Conservation (phyloP, 53 echinoderm and acorn worm species). For the Holothuria leucospilota region DNA sequence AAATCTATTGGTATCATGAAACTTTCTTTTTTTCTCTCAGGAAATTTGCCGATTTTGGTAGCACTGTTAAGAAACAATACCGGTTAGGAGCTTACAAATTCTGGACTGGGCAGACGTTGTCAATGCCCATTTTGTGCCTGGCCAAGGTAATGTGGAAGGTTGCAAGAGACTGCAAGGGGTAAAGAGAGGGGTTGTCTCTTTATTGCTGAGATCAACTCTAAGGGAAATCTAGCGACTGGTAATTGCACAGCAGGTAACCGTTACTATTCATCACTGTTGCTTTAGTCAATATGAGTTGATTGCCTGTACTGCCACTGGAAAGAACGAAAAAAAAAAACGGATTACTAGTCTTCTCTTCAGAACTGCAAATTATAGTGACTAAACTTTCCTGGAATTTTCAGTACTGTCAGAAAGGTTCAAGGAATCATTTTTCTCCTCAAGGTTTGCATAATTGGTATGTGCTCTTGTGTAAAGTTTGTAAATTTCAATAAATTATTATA, state of each 20-base stretch:
- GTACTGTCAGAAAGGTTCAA: too few species aligned
- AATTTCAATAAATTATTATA: too few species aligned
- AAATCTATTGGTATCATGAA: neutral
- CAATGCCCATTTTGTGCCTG: slow-evolving; percentile 93
- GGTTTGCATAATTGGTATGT: too few species aligned
- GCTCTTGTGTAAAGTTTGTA: too few species aligned
- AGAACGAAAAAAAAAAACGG: too few species aligned
- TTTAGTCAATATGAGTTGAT: too few species aligned
- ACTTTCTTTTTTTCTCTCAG: slow-evolving; percentile 17
- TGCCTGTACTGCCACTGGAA: too few species aligned
- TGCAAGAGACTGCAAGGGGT: slow-evolving; percentile 84
- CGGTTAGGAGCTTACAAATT: slow-evolving; percentile 82
- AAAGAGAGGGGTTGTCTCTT: slow-evolving; percentile 88
- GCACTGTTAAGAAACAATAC: slow-evolving; percentile 97
- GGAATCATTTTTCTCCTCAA: too few species aligned
- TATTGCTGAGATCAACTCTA: slow-evolving; percentile 94
- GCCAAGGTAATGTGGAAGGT: slow-evolving; percentile 81
- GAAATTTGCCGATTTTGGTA: slow-evolving; percentile 98
- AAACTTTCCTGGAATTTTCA: too few species aligned
- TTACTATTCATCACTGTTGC: neutral
- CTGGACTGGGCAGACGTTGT: slow-evolving; percentile 93
- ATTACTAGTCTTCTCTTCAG: too few species aligned
- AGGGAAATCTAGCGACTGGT: slow-evolving; percentile 91
- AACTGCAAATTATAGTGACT: too few species aligned
- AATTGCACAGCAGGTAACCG: slow-evolving; percentile 81